phyloP scores from a whole-genome alignment of 2,888 invertebrate genomes.

The Rhyacophila evoluta region DNA sequence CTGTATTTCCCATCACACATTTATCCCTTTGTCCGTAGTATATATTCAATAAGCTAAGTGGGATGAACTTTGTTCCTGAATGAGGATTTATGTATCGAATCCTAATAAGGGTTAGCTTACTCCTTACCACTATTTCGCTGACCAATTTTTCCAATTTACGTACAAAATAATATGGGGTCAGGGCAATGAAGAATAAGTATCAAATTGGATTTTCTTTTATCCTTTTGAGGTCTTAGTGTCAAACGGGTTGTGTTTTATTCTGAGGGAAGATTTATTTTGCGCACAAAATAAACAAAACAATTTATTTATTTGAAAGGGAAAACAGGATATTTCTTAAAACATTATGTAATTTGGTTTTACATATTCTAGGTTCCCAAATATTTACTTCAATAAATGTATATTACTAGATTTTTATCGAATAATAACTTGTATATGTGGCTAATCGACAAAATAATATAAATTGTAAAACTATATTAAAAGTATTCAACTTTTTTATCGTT shows the following conservation, averaged over 20 bases:
- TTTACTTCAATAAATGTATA: too few relatives aligned
- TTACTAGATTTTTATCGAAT: too few relatives aligned
- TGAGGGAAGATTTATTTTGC: background rate
- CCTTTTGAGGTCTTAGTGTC: constrained; percentile 17
- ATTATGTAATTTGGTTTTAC: too few relatives aligned
- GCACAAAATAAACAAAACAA: background rate
- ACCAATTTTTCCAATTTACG: constrained; percentile 24
- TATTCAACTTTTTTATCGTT: too few relatives aligned
- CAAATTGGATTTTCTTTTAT: constrained; percentile 19
- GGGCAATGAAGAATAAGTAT: constrained; percentile 19
- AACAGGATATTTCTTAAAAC: too few relatives aligned
- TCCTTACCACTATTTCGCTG: constrained; percentile 21
- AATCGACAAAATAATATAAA: too few relatives aligned
- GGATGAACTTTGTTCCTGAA: constrained; percentile 24
- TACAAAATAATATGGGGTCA: constrained; percentile 22
- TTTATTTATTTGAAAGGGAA: background rate
- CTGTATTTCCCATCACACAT: constrained; percentile 16
- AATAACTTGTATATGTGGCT: too few relatives aligned
- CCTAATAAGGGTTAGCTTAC: constrained; percentile 20
- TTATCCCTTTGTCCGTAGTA: constrained; percentile 9
- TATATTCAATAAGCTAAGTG: constrained; percentile 22
- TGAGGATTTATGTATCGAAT: constrained; percentile 24
- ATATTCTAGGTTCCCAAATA: too few relatives aligned
- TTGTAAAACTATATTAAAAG: too few relatives aligned
- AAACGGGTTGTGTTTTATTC: background rate